Evolutionary conservation across 2,113 vertebrate species (phyloP), one percentile per base, ranked within the genome.

Genomic region (Canis aureus): DNA sequence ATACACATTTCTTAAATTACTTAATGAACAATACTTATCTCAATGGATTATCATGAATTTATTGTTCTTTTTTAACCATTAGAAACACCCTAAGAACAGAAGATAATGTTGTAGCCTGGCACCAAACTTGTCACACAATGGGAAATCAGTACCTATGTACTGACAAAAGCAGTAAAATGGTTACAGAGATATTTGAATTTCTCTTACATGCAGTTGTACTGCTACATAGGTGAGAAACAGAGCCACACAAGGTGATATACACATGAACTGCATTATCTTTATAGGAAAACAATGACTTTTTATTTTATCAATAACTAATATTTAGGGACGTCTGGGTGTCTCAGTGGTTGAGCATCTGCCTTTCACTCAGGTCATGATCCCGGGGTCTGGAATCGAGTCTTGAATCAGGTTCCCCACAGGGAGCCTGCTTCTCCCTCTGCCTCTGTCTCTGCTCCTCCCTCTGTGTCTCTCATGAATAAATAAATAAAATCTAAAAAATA

Each of bases 111-210:
- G 43, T 71, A 32, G 27, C 15, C 3, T 35, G 35, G 22, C 19
- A 25, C 7, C 35, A 79, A 35, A n/a, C 13, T 38, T 35, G 12
- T 79, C 38, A 74, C 6, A n/a, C 0, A 0, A 13, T 38, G 43
- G 51, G 3, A 0, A 84, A 4, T 51, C 3, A 53, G 0, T 25
- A 69, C 11, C 6, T 57, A 1, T 12, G 1, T 32, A 73, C n/a
- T 80, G 62, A 87, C 38, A 32, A 53, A 94, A 59, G 74, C 12
- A 66, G 51, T 11, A 43, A 38, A n/a, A n/a, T 25, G 53, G 7
- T 15, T 10, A 82, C 35, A 83, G 0, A 7, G 69, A 84, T 96
- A 84, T n/a, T 35, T 55, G 67, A 67, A 60, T 74, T 87, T 55
- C n/a, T 94, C 79, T 92, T 43, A 69, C 5, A 27, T 10, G 62